Evolutionary conservation across 37 sponge, comb jelly and placozoan species (phyloP).

Genomic region (Spongilla lacustris): DNA sequence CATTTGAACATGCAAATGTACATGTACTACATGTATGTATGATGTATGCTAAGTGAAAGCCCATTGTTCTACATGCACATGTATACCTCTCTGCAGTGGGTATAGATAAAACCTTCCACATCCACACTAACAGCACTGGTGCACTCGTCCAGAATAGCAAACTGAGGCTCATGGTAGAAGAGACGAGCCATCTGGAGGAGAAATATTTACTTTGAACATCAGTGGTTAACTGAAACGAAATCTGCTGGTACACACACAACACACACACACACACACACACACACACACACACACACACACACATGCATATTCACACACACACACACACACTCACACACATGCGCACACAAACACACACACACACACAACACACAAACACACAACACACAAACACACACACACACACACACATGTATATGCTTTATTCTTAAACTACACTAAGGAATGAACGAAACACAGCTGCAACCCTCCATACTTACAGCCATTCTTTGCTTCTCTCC

Average conservation of each 20-base stretch:
- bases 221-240: background rate
- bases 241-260: background rate
- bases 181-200: slow-evolving; percentile 87
- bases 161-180: slow-evolving; percentile 95
- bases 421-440: too few species aligned
- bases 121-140: slow-evolving; percentile 97
- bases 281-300: background rate
- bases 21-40: background rate
- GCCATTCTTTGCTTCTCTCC: slow-evolving; percentile 97
- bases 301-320: background rate
- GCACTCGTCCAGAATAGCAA: slow-evolving; percentile 96
- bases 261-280: background rate
- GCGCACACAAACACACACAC: background rate
- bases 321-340: background rate
- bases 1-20: background rate
- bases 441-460: background rate
- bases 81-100: slow-evolving; percentile 84
- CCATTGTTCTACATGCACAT: too few species aligned
- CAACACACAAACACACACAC: background rate
- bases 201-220: background rate
- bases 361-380: background rate
- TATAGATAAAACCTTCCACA: slow-evolving; percentile 92
- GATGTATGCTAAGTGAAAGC: background rate
- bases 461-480: slow-evolving; percentile 31
- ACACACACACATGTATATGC: too few species aligned